phyloP scores from a whole-genome alignment of 2,797 vertebrate genomes.

The Brachyrhaphis roseni region DNA sequence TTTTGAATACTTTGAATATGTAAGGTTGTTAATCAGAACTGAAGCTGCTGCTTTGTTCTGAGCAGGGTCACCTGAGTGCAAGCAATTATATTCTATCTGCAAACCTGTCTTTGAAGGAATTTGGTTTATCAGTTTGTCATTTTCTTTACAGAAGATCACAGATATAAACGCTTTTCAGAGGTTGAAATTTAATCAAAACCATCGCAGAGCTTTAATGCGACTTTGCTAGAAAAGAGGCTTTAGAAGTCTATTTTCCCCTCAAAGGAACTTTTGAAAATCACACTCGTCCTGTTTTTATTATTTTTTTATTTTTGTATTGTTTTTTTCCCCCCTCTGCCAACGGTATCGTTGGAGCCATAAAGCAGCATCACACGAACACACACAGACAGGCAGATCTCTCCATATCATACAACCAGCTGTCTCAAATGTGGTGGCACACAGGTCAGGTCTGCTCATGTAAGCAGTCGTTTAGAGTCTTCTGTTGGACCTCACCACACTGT shows the following conservation, averaged over 20 bases:
- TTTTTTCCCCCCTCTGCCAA: not conserved
- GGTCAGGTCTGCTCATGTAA: slow-evolving; percentile 38
- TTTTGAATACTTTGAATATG: slow-evolving; percentile 30
- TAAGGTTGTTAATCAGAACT: slow-evolving; percentile 40
- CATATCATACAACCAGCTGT: slow-evolving; percentile 28
- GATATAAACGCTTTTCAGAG: slow-evolving; percentile 34
- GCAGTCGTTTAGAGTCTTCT: slow-evolving; percentile 40
- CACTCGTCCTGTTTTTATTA: slow-evolving; percentile 8
- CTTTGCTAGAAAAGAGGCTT: slow-evolving; percentile 32
- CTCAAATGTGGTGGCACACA: slow-evolving; percentile 14
- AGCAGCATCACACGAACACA: slow-evolving; percentile 2
- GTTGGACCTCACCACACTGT: slow-evolving; percentile 19
- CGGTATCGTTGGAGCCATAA: slow-evolving; percentile 10
- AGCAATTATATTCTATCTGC: slow-evolving; percentile 56
- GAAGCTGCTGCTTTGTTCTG: slow-evolving; percentile 41
- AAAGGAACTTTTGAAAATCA: slow-evolving; percentile 29
- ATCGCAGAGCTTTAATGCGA: slow-evolving; percentile 42
- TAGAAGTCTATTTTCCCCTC: slow-evolving; percentile 17
- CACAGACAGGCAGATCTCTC: slow-evolving; percentile 8
- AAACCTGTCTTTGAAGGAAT: slow-evolving; percentile 46
- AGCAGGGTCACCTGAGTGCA: slow-evolving; percentile 36
- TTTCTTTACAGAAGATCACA: slow-evolving; percentile 33
- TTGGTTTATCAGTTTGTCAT: slow-evolving; percentile 32
- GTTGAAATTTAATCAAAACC: slow-evolving; percentile 56
- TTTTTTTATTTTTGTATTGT: not conserved